Percentiles rank a stretch among this genome's conserved stretches.
These are phyloP conservation scores for Mallateleia sp. DNA, from an alignment of 2,888 invertebrate species.

Conservation along the genomic window DNA sequence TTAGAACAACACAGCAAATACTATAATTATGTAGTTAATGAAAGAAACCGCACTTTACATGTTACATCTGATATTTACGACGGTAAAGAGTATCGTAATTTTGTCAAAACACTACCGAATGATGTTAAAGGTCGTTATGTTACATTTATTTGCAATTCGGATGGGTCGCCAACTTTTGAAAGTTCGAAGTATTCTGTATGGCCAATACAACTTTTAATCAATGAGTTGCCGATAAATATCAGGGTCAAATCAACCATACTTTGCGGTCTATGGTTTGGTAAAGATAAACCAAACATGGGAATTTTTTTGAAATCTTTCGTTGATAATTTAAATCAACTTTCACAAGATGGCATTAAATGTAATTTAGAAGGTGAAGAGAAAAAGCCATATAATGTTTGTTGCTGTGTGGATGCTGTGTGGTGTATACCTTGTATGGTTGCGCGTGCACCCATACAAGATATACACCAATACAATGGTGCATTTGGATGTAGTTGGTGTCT, in stretches of 20 bases:
- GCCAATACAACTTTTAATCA: constrained; percentile 65
- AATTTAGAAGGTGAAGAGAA: constrained; percentile 13
- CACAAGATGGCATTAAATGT: constrained; percentile 35
- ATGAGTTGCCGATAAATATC: constrained; percentile 59
- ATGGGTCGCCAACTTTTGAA: constrained; percentile 62
- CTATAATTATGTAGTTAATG: constrained; percentile 26
- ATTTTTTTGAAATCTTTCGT: constrained; percentile 56
- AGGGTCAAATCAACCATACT: constrained; percentile 28
- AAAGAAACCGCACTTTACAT: background rate
- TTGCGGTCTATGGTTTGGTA: constrained; percentile 63
- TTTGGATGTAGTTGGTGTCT: constrained; percentile 73
- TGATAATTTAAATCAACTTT: constrained; percentile 27
- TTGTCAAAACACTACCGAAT: background rate
- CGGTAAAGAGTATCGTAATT: background rate
- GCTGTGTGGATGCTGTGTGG: constrained; percentile 62
- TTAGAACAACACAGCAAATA: background rate
- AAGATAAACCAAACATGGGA: constrained; percentile 64
- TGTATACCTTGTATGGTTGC: too few species aligned
- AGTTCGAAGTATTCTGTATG: constrained; percentile 56
- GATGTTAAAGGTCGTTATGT: constrained; percentile 24
- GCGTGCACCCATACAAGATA: constrained; percentile 67
- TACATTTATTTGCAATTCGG: constrained; percentile 64
- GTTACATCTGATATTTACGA: constrained; percentile 11
- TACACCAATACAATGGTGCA: constrained; percentile 61
- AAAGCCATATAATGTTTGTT: constrained; percentile 45